Conservation (phyloP, 2,113 vertebrate species). For the Trichomycterus rosablanca region DNA sequence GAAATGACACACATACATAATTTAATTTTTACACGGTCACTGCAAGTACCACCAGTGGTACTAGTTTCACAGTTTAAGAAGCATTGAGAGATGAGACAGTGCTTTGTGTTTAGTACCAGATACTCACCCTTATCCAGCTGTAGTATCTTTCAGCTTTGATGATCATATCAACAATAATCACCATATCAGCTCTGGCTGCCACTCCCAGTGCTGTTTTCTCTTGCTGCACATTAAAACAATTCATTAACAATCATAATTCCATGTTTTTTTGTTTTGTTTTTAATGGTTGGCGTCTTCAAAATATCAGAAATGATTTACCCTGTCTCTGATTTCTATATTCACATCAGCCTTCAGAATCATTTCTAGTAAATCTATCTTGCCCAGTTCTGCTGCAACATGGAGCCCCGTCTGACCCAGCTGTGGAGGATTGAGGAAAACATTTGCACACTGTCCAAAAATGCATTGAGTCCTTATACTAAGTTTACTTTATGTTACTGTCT, state of each 20-base stretch:
- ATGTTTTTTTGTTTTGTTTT: neutral
- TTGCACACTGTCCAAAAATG: neutral
- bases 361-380: slow-evolving; percentile 79
- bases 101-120: no score
- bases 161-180: slow-evolving; percentile 86
- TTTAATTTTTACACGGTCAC: no score
- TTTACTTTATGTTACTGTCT: no score
- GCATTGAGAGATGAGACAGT: no score
- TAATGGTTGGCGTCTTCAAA: neutral
- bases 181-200: slow-evolving; percentile 76
- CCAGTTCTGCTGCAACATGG: slow-evolving; percentile 81
- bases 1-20: no score
- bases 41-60: no score
- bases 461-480: no score
- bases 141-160: slow-evolving; percentile 88
- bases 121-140: slow-evolving; percentile 70
- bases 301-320: slow-evolving; percentile 54
- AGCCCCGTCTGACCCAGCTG: slow-evolving; percentile 81
- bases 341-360: slow-evolving; percentile 76
- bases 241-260: neutral
- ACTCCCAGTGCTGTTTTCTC: slow-evolving; percentile 77
- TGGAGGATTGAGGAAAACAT: slow-evolving; percentile 4
- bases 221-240: slow-evolving; percentile 64
- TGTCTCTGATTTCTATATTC: slow-evolving; percentile 69
- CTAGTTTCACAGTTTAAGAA: no score